These are phyloP conservation scores for Nomia melanderi DNA, from an alignment of 1,140 invertebrate species.

Conservation along the genomic window DNA sequence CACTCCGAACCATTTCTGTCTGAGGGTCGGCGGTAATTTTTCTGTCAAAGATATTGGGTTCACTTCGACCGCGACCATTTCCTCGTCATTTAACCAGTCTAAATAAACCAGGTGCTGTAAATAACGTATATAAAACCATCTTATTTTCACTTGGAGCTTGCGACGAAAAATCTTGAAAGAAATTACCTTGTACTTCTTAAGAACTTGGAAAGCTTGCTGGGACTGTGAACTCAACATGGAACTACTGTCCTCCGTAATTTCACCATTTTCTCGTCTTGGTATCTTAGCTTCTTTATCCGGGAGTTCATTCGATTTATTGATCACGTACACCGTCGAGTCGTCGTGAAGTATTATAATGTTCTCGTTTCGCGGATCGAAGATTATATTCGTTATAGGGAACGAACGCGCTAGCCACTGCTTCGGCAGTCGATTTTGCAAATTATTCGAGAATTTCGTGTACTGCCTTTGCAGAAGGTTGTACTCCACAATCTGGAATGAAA, in stretches of 20 bases:
- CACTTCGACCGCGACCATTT: constrained; percentile 86
- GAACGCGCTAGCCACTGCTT: constrained; percentile 78
- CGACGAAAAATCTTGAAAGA: background rate
- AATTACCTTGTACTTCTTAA: constrained; percentile 80
- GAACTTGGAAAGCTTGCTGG: constrained; percentile 74
- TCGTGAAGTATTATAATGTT: constrained; percentile 85
- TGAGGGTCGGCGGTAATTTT: constrained; percentile 83
- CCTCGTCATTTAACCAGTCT: constrained; percentile 81
- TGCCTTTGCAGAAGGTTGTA: constrained; percentile 83
- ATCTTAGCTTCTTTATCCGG: constrained; percentile 74
- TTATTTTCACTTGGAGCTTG: constrained; percentile 3
- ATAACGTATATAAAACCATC: background rate
- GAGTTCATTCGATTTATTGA: constrained; percentile 82
- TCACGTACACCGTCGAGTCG: constrained; percentile 83
- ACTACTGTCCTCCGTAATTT: constrained; percentile 74
- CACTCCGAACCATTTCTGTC: constrained; percentile 84
- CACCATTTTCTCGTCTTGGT: constrained; percentile 72
- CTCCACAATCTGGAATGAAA: constrained; percentile 84
- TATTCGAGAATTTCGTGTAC: constrained; percentile 83
- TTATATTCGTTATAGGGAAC: constrained; percentile 82
- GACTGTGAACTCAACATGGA: constrained; percentile 68
- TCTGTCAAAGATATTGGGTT: constrained; percentile 83
- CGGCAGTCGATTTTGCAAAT: constrained; percentile 78
- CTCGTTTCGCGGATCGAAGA: constrained; percentile 82
- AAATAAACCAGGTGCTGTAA: constrained; percentile 86